Evolutionary conservation across 2,888 invertebrate genomes (phyloP).

Genomic region (Callosobruchus maculatus): DNA sequence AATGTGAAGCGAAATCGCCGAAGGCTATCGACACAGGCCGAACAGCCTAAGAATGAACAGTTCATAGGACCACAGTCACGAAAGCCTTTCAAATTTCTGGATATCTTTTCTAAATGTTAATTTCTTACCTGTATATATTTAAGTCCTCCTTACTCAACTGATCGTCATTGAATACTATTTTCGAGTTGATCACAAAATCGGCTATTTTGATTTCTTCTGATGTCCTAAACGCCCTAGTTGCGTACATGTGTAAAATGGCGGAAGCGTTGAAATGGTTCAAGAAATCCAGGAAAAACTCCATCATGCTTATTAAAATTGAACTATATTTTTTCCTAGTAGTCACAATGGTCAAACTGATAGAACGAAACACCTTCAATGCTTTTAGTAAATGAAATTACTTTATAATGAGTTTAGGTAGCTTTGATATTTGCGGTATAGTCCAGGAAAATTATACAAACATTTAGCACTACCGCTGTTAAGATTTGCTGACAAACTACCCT

Average conservation of each 20-base stretch:
- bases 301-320: not conserved
- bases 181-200: slow-evolving; percentile 17
- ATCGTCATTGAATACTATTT: slow-evolving; percentile 17
- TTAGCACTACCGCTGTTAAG: too few species aligned
- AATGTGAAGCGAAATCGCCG: too few species aligned
- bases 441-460: not conserved
- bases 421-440: not conserved
- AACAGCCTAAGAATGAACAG: too few species aligned
- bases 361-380: not conserved
- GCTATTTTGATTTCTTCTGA: slow-evolving; percentile 20
- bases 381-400: not conserved
- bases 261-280: slow-evolving; percentile 15
- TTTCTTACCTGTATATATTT: slow-evolving; percentile 8
- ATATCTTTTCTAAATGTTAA: not conserved
- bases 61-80: too few species aligned
- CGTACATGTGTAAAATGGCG: slow-evolving; percentile 18
- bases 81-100: too few species aligned
- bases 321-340: not conserved
- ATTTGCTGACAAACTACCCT: too few species aligned
- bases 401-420: not conserved
- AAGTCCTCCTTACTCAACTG: slow-evolving; percentile 9
- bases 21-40: too few species aligned
- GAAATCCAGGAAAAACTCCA: slow-evolving; percentile 19
- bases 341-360: not conserved
- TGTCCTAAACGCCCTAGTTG: slow-evolving; percentile 15